phyloP scores from a whole-genome alignment of 2,113 vertebrate genomes.

The Alligator sinensis region DNA sequence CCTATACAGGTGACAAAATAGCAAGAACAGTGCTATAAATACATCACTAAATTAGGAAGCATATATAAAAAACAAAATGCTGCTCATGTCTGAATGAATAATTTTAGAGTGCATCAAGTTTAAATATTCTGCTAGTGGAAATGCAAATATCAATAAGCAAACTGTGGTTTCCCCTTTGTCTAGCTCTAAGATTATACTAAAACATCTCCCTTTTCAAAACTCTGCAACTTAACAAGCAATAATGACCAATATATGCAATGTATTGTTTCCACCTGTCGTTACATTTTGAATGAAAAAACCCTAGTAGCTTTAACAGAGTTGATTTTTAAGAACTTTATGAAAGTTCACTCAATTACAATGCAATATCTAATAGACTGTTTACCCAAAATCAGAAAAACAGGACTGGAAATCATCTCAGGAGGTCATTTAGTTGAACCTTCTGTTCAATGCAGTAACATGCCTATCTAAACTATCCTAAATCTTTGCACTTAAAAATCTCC shows the following conservation, averaged over 20 bases:
- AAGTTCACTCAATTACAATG: not conserved
- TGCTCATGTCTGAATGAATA: not conserved
- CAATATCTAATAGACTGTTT: not conserved
- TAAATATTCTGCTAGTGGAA: not conserved
- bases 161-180: not conserved
- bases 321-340: not conserved
- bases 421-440: too few relatives aligned
- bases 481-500: too few relatives aligned
- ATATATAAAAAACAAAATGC: not conserved
- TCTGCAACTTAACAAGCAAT: not conserved
- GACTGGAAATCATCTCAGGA: too few relatives aligned
- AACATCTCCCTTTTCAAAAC: not conserved
- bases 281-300: not conserved
- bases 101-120: not conserved
- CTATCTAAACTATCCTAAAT: too few relatives aligned
- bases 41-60: slow-evolving; percentile 6
- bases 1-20: not conserved
- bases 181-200: not conserved
- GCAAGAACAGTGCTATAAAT: not conserved
- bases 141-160: not conserved
- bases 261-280: not conserved
- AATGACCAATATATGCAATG: not conserved
- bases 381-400: too few relatives aligned
- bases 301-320: not conserved
- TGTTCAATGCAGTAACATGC: too few relatives aligned